These are phyloP conservation scores for Drosophila borealis DNA, from an alignment of 2,888 invertebrate genomes.

Conservation along the genomic window DNA sequence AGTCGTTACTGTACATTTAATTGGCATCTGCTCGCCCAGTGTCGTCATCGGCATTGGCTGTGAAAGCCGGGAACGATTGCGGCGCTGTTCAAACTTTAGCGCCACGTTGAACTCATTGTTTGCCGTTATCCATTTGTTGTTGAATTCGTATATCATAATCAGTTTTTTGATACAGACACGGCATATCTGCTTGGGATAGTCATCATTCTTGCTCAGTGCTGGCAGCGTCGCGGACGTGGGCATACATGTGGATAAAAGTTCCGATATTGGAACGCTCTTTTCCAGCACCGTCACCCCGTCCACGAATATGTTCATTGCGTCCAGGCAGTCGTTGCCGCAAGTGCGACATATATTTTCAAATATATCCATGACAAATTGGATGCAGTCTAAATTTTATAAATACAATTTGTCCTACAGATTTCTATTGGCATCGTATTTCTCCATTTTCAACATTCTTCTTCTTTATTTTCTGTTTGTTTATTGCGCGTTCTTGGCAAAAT, in stretches of 20 bases:
- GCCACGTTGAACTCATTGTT: conserved; percentile 71
- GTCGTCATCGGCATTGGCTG: background rate
- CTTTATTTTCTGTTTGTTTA: background rate
- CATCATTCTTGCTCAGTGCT: conserved; percentile 40
- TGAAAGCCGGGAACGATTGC: conserved; percentile 31
- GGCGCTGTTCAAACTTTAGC: conserved; percentile 59
- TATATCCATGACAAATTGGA: conserved; percentile 57
- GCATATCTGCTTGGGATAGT: conserved; percentile 79
- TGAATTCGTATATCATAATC: conserved; percentile 74
- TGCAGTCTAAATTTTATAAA: background rate
- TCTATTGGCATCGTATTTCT: background rate
- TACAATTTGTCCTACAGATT: background rate
- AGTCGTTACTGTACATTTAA: background rate
- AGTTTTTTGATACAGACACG: conserved; percentile 73
- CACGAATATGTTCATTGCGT: conserved; percentile 55
- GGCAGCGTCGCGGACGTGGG: conserved; percentile 36
- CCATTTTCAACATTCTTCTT: background rate
- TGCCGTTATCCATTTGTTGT: conserved; percentile 68
- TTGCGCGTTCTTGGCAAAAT: background rate
- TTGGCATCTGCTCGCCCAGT: background rate
- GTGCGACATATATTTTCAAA: conserved; percentile 70
- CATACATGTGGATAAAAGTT: conserved; percentile 45
- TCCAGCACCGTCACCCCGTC: conserved; percentile 16
- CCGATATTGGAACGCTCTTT: conserved; percentile 35
- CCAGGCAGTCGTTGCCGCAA: conserved; percentile 68